Base-by-base conservation (phyloP, 2,113 vertebrate genomes). In the Proterorhinus semilunaris region DNA sequence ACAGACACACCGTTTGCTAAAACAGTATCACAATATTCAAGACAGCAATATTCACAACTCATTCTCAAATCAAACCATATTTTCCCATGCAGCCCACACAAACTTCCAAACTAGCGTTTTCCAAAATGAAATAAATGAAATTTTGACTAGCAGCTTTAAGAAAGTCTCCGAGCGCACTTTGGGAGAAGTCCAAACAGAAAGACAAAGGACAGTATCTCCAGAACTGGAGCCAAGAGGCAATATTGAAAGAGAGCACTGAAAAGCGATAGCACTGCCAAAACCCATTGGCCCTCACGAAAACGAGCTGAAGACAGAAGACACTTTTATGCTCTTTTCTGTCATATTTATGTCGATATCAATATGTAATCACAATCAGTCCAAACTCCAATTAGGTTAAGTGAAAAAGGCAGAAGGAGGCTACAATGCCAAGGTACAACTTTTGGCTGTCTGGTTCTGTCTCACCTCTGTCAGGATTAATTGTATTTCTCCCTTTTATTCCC, bases 331-430 rank as follows among this genome's bases (percentile, higher is more conserved):
- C 55, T 13, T 12, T 55, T 59, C 6, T 43, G 36, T 59, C 55
- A 59, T 42, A 43, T 58, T 59, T 42, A 59, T 59, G 11, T 42
- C 57, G 13, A 59, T 43, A 59, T 42, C 57, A 43, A 43, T 59
- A 43, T 43, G 36, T 7, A 59, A 15, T 43, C 27, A 44, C 36
- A 59, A 3, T 43, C 36, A 43, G 57, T 12, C 36, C 12, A 13
- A 59, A 51, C 11, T 59, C 57, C 57, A 59, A 59, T 59, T 43
- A 59, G 57, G 57, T 43, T 43, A 59, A 59, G 57, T 59, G 57
- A 59, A 42, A 6, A 15, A 43, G 57, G 57, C 36, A 15, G 57
- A 27, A 42, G 36, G 15, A 43, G 9, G 17, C 3, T 9, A 10
- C 17, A 11, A 10, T 36, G 46, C 46, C 46, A 47, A 47, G 46